Evolutionary conservation across 1,140 invertebrate genomes (phyloP).

Genomic region (Drosophila dunni): DNA sequence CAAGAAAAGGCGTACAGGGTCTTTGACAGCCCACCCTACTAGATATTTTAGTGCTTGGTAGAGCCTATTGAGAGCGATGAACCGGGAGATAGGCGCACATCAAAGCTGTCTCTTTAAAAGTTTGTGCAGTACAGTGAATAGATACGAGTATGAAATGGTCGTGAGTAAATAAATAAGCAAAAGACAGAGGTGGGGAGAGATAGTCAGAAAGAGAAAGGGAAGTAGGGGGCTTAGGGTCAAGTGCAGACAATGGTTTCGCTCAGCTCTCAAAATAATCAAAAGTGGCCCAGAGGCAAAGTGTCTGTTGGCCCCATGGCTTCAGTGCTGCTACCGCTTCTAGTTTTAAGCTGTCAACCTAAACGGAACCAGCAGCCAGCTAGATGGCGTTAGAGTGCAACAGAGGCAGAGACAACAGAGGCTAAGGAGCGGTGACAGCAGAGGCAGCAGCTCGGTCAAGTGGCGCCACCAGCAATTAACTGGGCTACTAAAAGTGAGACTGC

Average conservation of each 20-base stretch:
- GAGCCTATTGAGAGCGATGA: conserved; percentile 58
- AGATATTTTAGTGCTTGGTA: not conserved
- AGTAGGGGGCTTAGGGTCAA: conserved; percentile 55
- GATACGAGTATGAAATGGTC: conserved; percentile 22
- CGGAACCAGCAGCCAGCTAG: conserved; percentile 22
- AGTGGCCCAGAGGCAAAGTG: conserved; percentile 51
- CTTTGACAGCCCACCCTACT: too few relatives aligned
- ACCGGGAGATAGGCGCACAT: conserved; percentile 70
- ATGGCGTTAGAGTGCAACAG: conserved; percentile 31
- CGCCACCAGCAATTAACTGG: conserved; percentile 77
- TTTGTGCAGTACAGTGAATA: conserved; percentile 54
- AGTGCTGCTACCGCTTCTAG: conserved; percentile 31
- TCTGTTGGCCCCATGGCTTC: conserved; percentile 24
- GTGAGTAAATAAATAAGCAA: conserved; percentile 48
- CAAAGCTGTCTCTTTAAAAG: conserved; percentile 59
- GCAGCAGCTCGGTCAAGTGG: conserved; percentile 75
- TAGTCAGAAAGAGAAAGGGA: conserved; percentile 1
- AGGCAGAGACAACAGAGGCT: conserved; percentile 52
- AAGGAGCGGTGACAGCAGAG: conserved; percentile 9
- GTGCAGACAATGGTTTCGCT: conserved; percentile 68
- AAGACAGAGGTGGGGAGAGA: not conserved
- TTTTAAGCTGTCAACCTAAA: conserved; percentile 68
- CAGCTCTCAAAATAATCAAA: conserved; percentile 76
- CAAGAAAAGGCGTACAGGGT: too few relatives aligned
- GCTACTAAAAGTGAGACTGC: conserved; percentile 20